Evolutionary conservation across 2,888 invertebrate species (phyloP).

Genomic region (Ectemnius cavifrons): DNA sequence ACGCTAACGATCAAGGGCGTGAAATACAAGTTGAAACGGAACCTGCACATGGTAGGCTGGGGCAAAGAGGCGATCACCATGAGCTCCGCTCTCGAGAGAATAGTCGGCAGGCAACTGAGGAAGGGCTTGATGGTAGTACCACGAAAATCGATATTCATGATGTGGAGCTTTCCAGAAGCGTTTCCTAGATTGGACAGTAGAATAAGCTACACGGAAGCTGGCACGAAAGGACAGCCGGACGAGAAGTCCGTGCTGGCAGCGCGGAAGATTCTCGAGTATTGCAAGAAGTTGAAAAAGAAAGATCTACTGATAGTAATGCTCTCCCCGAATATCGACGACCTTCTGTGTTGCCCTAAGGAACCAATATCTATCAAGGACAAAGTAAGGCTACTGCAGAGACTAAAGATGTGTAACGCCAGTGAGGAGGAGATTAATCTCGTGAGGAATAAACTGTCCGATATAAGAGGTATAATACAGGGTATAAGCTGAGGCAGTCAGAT

Average conservation of each 20-base stretch:
- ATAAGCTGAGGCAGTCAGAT: background rate
- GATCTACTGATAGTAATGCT: constrained; percentile 82
- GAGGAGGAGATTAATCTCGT: constrained; percentile 81
- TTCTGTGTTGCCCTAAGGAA: constrained; percentile 81
- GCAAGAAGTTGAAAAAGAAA: constrained; percentile 73
- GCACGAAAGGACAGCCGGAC: constrained; percentile 81
- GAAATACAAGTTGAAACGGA: constrained; percentile 66
- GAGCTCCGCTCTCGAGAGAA: constrained; percentile 78
- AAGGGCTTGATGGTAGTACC: constrained; percentile 81
- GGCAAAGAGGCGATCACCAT: constrained; percentile 82
- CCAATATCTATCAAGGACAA: constrained; percentile 81
- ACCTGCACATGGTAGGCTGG: constrained; percentile 78
- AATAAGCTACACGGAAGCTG: constrained; percentile 79
- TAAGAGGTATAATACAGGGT: constrained; percentile 79
- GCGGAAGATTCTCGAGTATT: constrained; percentile 78
- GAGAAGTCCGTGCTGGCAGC: constrained; percentile 78
- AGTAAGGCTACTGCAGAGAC: constrained; percentile 76
- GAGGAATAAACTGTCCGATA: constrained; percentile 81
- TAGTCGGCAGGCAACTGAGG: constrained; percentile 78
- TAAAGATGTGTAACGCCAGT: constrained; percentile 80
- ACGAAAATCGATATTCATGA: constrained; percentile 69
- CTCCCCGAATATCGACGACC: constrained; percentile 83
- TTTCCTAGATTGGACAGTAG: constrained; percentile 65
- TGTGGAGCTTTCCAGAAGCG: constrained; percentile 62
- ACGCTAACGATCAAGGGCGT: constrained; percentile 56